These are phyloP conservation scores for Rhadinocentrus ornatus DNA, from an alignment of 2,797 vertebrate genomes.

Conservation along the genomic window DNA sequence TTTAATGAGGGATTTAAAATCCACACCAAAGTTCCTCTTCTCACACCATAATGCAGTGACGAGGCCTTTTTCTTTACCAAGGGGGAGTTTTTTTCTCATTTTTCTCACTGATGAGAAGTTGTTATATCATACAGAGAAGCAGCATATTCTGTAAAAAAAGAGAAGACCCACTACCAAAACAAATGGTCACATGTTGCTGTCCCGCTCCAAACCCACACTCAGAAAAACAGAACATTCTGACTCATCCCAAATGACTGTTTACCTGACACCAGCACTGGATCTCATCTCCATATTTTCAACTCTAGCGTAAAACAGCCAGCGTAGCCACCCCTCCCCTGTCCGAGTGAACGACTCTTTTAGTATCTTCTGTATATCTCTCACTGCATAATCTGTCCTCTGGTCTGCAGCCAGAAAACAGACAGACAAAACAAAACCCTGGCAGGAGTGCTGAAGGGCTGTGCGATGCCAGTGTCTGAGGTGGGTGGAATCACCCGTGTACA, in stretches of 20 bases:
- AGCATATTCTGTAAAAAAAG: slow-evolving; percentile 37
- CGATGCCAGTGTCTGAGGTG: slow-evolving; percentile 44
- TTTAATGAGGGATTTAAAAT: slow-evolving; percentile 32
- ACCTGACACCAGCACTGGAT: slow-evolving; percentile 69
- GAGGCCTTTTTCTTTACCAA: slow-evolving; percentile 34
- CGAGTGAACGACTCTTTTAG: slow-evolving; percentile 28
- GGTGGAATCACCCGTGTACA: slow-evolving; percentile 48
- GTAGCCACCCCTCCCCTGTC: slow-evolving; percentile 23
- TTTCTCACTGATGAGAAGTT: slow-evolving; percentile 34
- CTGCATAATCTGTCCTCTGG: slow-evolving; percentile 67
- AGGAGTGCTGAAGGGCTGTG: slow-evolving; percentile 14
- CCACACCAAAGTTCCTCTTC: slow-evolving; percentile 49
- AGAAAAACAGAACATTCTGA: slow-evolving; percentile 74
- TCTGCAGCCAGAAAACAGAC: slow-evolving; percentile 47
- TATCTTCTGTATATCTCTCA: slow-evolving; percentile 34
- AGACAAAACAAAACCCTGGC: slow-evolving; percentile 62
- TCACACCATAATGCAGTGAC: slow-evolving; percentile 30
- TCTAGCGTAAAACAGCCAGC: slow-evolving; percentile 32
- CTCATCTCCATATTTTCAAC: slow-evolving; percentile 54
- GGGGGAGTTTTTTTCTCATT: slow-evolving; percentile 27
- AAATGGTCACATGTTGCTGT: slow-evolving; percentile 56
- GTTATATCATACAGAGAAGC: slow-evolving; percentile 30
- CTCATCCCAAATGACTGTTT: slow-evolving; percentile 79
- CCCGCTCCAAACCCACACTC: slow-evolving; percentile 45
- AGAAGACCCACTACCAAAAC: slow-evolving; percentile 56